Conservation (phyloP, 2,888 invertebrate species). For the Globia sparganii region DNA sequence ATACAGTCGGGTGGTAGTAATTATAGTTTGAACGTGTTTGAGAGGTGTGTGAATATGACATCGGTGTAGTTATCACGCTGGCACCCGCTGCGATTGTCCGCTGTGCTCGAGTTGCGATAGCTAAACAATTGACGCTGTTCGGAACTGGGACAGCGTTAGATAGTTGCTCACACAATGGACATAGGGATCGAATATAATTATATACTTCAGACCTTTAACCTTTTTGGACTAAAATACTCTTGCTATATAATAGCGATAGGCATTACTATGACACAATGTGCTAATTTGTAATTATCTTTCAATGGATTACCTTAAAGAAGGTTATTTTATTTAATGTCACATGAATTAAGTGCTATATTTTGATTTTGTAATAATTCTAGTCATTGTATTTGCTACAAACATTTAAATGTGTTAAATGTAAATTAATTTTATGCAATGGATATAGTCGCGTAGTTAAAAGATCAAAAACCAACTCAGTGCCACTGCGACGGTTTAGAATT, state of each 20-base stretch:
- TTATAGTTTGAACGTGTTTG: slow-evolving; percentile 28
- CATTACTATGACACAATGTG: slow-evolving; percentile 43
- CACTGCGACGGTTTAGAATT: slow-evolving; percentile 19
- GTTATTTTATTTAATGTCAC: slow-evolving; percentile 47
- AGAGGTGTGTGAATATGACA: slow-evolving; percentile 40
- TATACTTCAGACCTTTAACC: slow-evolving; percentile 56
- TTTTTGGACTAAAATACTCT: slow-evolving; percentile 43
- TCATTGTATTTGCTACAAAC: slow-evolving; percentile 82
- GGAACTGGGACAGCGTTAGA: slow-evolving; percentile 64
- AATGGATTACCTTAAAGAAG: slow-evolving; percentile 31
- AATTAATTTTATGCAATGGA: slow-evolving; percentile 66
- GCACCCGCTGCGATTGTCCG: slow-evolving; percentile 57
- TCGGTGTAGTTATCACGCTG: slow-evolving; percentile 50
- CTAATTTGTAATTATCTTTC: slow-evolving; percentile 44
- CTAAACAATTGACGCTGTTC: slow-evolving; percentile 71
- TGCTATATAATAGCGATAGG: slow-evolving; percentile 30
- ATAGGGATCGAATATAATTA: slow-evolving; percentile 39
- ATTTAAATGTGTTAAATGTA: slow-evolving; percentile 72
- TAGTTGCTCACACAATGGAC: slow-evolving; percentile 53
- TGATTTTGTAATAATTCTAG: slow-evolving; percentile 81
- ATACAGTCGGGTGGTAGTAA: slow-evolving; percentile 34
- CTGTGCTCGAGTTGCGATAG: slow-evolving; percentile 63
- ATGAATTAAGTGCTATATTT: slow-evolving; percentile 63
- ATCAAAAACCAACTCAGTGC: slow-evolving; percentile 24
- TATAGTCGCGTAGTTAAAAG: slow-evolving; percentile 45